Evolutionary conservation across 2,797 vertebrate species (phyloP).

Genomic region (Miichthys miiuy): DNA sequence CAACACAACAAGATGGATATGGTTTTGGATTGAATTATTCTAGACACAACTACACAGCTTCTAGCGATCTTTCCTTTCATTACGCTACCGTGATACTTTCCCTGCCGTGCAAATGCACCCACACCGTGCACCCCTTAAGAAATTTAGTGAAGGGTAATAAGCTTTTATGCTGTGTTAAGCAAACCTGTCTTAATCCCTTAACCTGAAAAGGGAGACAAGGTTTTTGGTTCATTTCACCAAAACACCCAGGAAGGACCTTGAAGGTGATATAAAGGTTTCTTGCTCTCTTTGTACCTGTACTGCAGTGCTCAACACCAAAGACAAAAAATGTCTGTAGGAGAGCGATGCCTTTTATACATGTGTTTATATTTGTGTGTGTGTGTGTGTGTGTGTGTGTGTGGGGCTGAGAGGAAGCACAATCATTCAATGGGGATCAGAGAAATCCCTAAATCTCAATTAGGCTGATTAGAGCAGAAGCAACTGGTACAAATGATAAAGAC

Average conservation of each 20-base stretch:
- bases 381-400: constrained; percentile 2
- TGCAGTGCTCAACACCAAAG: background rate
- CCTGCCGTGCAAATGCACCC: background rate
- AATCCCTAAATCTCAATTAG: constrained; percentile 69
- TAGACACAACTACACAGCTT: background rate
- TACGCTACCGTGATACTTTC: background rate
- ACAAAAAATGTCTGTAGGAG: constrained; percentile 6
- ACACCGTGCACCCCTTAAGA: background rate
- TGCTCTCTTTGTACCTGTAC: background rate
- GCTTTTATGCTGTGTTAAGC: constrained; percentile 22
- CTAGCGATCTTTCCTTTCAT: constrained; percentile 2
- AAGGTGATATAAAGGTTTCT: constrained; percentile 1
- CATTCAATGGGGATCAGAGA: constrained; percentile 58
- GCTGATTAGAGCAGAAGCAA: constrained; percentile 63
- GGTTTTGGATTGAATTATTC: background rate
- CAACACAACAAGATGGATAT: background rate
- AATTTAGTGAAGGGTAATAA: constrained; percentile 5
- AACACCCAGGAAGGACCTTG: background rate
- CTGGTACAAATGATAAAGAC: constrained; percentile 43
- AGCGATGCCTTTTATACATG: constrained; percentile 12
- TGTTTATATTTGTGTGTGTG: constrained; percentile 9
- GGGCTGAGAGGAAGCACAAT: constrained; percentile 35
- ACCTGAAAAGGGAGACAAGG: background rate
- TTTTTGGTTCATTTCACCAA: constrained; percentile 15
- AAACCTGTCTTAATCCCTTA: constrained; percentile 34